phyloP scores from a whole-genome alignment of 1,140 invertebrate species.

The Leucophenga varia region DNA sequence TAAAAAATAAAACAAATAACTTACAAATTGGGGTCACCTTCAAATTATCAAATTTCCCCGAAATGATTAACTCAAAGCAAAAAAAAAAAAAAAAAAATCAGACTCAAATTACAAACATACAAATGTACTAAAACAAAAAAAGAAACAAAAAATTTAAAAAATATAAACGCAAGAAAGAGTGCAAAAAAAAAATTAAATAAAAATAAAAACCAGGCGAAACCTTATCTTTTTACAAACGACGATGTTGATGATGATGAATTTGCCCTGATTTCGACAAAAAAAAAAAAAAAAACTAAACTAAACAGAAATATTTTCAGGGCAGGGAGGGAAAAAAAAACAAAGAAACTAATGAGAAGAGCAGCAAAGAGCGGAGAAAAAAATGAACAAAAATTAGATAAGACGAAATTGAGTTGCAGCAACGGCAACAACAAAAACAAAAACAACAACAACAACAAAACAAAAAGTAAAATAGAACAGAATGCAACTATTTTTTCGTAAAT shows the following conservation, averaged over 20 bases:
- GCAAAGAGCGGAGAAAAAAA: too few species aligned
- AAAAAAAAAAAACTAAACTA: too few species aligned
- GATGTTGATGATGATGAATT: constrained; percentile 52
- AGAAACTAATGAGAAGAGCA: too few species aligned
- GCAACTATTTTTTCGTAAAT: constrained; percentile 3
- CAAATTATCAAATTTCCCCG: constrained; percentile 52
- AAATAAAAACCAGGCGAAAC: constrained; percentile 31
- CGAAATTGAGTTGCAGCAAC: constrained; percentile 37
- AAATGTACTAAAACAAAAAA: neutral
- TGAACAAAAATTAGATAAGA: constrained; percentile 47
- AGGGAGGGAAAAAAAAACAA: constrained; percentile 13
- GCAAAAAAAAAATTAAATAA: constrained; percentile 23
- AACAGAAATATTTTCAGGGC: constrained; percentile 13
- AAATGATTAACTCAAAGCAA: constrained; percentile 48
- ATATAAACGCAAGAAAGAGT: constrained; percentile 1
- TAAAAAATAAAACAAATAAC: constrained; percentile 13
- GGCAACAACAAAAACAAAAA: constrained; percentile 6
- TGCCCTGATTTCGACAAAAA: constrained; percentile 52
- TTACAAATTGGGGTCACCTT: constrained; percentile 44
- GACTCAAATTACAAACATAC: constrained; percentile 38
- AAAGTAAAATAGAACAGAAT: constrained; percentile 28
- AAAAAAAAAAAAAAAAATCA: constrained; percentile 28
- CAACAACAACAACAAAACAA: constrained; percentile 29
- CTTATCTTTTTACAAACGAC: constrained; percentile 46
- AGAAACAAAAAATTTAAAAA: neutral